Percentiles rank a stretch among this genome's conserved stretches.
Conservation (phyloP, 2,113 vertebrate species). For the Mystacornis crossleyi region DNA sequence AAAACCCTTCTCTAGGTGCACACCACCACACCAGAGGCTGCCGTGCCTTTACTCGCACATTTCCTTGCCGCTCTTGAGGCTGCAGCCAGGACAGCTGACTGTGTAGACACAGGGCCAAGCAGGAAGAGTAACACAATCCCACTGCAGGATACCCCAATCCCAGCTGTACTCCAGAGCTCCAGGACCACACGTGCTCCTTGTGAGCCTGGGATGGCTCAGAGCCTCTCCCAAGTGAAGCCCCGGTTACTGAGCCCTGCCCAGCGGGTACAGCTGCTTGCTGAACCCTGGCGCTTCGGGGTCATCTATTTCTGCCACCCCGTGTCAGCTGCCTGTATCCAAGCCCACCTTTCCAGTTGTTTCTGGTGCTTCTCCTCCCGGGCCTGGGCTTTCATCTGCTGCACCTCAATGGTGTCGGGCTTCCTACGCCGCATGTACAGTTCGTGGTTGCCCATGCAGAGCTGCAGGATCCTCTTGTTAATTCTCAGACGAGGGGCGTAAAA, state of each 20-base stretch:
- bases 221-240: accelerated
- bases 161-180: background rate
- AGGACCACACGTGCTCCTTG: accelerated
- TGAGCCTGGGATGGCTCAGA: accelerated
- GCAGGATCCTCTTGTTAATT: slow-evolving; percentile 96
- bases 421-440: slow-evolving; percentile 96
- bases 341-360: slow-evolving; percentile 88
- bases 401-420: slow-evolving; percentile 96
- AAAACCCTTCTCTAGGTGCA: background rate
- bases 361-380: slow-evolving; percentile 93
- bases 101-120: background rate
- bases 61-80: background rate
- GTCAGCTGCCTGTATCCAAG: background rate
- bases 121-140: background rate
- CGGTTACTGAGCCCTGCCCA: accelerated
- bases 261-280: background rate
- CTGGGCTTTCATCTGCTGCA: slow-evolving; percentile 98
- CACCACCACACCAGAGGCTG: background rate
- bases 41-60: background rate
- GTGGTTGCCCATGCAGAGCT: slow-evolving; percentile 98
- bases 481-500: slow-evolving; percentile 93
- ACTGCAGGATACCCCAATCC: accelerated
- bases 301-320: background rate
- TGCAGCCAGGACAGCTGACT: background rate
- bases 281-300: accelerated